A percentile compares a stretch with the other conserved stretches of the same genome.
These are phyloP conservation scores for Bombus balteatus DNA, from an alignment of 1,140 invertebrate species.

Conservation along the genomic window DNA sequence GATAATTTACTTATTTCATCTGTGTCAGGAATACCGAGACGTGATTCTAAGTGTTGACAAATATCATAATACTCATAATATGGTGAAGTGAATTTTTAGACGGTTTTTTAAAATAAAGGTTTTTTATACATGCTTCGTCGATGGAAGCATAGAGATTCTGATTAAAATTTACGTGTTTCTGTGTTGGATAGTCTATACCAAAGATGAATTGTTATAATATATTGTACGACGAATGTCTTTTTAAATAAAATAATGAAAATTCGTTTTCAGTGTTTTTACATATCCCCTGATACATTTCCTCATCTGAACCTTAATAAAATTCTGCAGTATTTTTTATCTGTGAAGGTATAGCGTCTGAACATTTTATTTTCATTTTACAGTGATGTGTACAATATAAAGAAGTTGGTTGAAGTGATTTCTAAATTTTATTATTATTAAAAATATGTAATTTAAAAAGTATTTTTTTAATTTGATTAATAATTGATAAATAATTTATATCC, in stretches of 20 bases:
- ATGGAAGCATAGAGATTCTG: neutral
- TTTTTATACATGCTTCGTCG: neutral
- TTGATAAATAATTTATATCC: neutral
- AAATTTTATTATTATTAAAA: neutral
- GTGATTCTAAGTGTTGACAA: neutral
- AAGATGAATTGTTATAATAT: neutral
- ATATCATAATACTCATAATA: neutral
- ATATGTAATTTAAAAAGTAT: neutral
- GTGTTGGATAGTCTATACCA: neutral
- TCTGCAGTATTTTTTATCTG: neutral
- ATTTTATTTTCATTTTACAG: neutral
- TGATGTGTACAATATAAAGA: neutral
- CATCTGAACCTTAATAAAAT: neutral
- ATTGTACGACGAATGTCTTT: neutral
- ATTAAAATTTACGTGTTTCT: neutral
- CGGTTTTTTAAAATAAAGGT: neutral
- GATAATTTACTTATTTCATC: no score
- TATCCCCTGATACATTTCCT: neutral
- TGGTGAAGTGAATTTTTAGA: neutral
- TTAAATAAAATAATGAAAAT: slow-evolving; percentile 8
- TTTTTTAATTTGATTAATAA: neutral
- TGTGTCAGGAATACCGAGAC: neutral
- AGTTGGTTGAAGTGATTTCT: neutral
- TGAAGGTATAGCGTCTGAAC: neutral
- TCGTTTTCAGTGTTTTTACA: neutral